phyloP scores from a whole-genome alignment of 2,888 invertebrate genomes.

The Eupithecia dodoneata region DNA sequence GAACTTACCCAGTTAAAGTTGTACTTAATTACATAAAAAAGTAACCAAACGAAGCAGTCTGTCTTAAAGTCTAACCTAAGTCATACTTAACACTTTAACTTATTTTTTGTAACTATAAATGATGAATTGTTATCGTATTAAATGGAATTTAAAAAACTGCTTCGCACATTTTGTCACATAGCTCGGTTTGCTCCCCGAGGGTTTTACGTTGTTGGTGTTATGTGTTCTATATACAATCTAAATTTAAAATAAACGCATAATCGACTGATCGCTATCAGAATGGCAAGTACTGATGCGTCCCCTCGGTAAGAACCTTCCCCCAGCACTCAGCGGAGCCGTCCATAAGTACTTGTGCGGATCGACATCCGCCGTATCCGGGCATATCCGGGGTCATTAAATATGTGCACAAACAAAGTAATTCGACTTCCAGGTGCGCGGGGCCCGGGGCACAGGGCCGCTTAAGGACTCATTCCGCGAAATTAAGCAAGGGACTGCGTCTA shows the following conservation, averaged over 20 bases:
- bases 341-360: neutral
- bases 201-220: neutral
- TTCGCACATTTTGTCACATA: no score
- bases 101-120: no score
- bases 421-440: constrained; percentile 44
- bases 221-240: neutral
- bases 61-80: no score
- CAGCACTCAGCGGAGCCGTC: neutral
- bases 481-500: constrained; percentile 74
- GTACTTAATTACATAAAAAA: neutral
- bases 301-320: neutral
- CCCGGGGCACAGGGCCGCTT: constrained; percentile 66
- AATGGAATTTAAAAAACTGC: no score
- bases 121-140: no score
- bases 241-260: neutral
- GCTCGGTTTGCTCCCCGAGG: no score
- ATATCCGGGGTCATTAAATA: constrained; percentile 16
- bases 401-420: constrained; percentile 31
- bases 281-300: neutral
- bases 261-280: neutral
- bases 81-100: no score
- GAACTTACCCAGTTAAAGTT: no score
- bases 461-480: constrained; percentile 79
- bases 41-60: neutral
- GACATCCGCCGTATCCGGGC: neutral